A percentile compares a stretch with the other conserved stretches of the same genome.
Evolutionary conservation across 2,888 invertebrate genomes (phyloP).

Genomic region (Podotricha telesiphe): DNA sequence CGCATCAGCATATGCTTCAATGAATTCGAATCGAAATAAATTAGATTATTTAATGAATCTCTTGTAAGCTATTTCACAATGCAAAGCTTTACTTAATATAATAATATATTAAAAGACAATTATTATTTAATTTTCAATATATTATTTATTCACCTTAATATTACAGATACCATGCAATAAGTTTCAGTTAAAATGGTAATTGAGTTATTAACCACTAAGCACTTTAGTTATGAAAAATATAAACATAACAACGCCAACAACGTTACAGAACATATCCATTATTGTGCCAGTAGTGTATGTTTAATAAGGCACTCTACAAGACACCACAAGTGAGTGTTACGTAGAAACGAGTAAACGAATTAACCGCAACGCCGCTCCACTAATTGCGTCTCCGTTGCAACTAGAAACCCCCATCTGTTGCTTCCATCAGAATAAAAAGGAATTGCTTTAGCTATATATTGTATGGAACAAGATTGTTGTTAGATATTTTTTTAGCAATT

Average conservation of each 20-base stretch:
- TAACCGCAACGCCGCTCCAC: constrained; percentile 33
- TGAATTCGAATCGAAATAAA: neutral
- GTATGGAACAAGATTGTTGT: neutral
- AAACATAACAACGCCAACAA: neutral
- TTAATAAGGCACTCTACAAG: constrained; percentile 30
- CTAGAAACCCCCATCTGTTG: constrained; percentile 33
- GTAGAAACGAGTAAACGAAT: constrained; percentile 37
- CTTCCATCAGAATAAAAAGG: constrained; percentile 24
- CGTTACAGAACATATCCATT: neutral
- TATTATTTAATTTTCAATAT: no score
- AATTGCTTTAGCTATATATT: constrained; percentile 2
- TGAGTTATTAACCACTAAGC: neutral
- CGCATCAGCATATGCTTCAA: neutral
- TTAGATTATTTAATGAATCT: constrained; percentile 3
- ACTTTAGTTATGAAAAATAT: neutral
- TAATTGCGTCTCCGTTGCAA: constrained; percentile 36
- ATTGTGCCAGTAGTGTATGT: constrained; percentile 13
- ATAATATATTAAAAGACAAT: neutral
- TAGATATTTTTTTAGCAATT: neutral
- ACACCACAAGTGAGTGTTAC: constrained; percentile 28
- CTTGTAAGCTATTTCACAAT: constrained; percentile 5
- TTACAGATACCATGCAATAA: neutral
- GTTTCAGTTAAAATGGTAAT: neutral
- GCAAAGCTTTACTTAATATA: constrained; percentile 4
- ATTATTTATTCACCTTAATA: no score